Evolutionary conservation across 1,140 invertebrate genomes (phyloP).

Genomic region (Procambarus virginalis): DNA sequence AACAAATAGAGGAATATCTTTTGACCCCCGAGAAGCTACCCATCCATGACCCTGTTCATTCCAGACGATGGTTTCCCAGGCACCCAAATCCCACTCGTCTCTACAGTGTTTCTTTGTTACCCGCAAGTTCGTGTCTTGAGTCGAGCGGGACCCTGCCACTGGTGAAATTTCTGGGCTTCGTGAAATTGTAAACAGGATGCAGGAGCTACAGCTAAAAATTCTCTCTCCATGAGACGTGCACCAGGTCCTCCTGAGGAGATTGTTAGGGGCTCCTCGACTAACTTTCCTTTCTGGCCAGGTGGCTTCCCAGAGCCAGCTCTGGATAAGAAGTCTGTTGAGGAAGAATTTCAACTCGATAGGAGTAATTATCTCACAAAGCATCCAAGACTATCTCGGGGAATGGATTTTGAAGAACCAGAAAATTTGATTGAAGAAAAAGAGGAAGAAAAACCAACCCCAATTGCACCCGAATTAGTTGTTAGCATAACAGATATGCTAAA

Average conservation of each 20-base stretch:
- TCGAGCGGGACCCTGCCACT: constrained; percentile 82
- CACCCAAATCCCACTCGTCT: constrained; percentile 75
- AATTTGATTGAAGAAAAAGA: constrained; percentile 73
- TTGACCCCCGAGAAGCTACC: constrained; percentile 48
- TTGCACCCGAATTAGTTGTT: constrained; percentile 35
- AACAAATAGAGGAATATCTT: constrained; percentile 54
- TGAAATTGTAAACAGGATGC: constrained; percentile 80
- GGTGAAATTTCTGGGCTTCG: constrained; percentile 82
- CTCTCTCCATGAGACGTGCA: constrained; percentile 81
- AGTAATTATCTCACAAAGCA: constrained; percentile 59
- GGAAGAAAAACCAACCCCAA: constrained; percentile 44
- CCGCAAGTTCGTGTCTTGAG: constrained; percentile 75
- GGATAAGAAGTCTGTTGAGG: constrained; percentile 66
- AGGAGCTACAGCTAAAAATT: constrained; percentile 83
- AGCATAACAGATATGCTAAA: constrained; percentile 63
- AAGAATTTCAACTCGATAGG: constrained; percentile 58
- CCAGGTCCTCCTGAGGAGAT: constrained; percentile 78
- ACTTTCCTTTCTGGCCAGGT: constrained; percentile 87
- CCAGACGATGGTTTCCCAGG: constrained; percentile 47
- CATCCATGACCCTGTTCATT: constrained; percentile 44
- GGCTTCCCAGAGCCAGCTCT: constrained; percentile 80
- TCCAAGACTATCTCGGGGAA: constrained; percentile 65
- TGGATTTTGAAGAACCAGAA: constrained; percentile 72
- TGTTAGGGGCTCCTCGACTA: constrained; percentile 82
- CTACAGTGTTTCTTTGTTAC: constrained; percentile 75